Evolutionary conservation across 2,113 vertebrate genomes (phyloP).

Genomic region (Sceloporus tristichus): DNA sequence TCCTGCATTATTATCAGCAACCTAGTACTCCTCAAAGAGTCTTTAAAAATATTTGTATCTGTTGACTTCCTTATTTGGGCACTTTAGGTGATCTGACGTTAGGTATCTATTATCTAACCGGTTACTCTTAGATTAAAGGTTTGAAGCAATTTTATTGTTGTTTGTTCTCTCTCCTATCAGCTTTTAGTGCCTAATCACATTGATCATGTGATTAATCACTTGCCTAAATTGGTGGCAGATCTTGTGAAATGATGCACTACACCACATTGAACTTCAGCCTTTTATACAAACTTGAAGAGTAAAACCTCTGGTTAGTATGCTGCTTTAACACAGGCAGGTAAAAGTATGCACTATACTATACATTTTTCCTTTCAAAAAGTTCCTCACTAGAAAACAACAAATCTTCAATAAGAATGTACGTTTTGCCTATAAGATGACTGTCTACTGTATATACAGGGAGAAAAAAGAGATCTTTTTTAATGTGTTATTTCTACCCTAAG

Average conservation of each 20-base stretch:
- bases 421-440: constrained; percentile 75
- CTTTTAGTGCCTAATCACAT: constrained; percentile 91
- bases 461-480: constrained; percentile 75
- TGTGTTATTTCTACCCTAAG: constrained; percentile 75
- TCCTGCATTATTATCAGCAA: constrained; percentile 28
- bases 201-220: constrained; percentile 90
- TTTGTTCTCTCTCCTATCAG: constrained; percentile 86
- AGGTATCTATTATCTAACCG: constrained; percentile 83
- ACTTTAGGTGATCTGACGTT: constrained; percentile 81
- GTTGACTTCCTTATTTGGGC: constrained; percentile 75
- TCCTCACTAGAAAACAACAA: constrained; percentile 29
- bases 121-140: constrained; percentile 84
- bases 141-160: constrained; percentile 86
- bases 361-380: constrained; percentile 63
- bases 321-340: constrained; percentile 74
- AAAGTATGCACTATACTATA: constrained; percentile 73
- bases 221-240: constrained; percentile 84
- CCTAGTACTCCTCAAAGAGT: constrained; percentile 49
- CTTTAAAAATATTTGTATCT: constrained; percentile 70
- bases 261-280: constrained; percentile 83
- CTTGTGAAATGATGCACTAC: constrained; percentile 80
- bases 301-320: constrained; percentile 65
- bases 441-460: constrained; percentile 75
- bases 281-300: constrained; percentile 80
- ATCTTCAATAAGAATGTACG: neutral